Conservation (phyloP, 1,140 invertebrate species). For the Pectinophora gossypiella region DNA sequence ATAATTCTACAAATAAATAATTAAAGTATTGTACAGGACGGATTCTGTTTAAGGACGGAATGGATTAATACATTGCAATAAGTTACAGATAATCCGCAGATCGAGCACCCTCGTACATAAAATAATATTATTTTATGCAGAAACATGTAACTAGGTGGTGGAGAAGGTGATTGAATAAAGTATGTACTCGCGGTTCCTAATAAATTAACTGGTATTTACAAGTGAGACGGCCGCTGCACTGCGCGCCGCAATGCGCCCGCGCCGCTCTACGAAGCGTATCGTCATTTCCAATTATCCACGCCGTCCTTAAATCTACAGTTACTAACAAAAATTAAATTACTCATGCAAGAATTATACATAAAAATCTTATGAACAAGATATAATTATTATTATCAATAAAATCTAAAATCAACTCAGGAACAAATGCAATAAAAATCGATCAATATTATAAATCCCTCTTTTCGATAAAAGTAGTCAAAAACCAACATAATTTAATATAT, state of each 20-base stretch:
- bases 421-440: constrained; percentile 74
- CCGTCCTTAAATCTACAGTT: constrained; percentile 39
- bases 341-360: constrained; percentile 53
- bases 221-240: too few relatives aligned
- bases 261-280: too few relatives aligned
- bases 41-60: constrained; percentile 43
- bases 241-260: too few relatives aligned
- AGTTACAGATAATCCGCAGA: background rate
- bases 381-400: constrained; percentile 57
- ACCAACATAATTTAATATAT: constrained; percentile 64
- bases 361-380: constrained; percentile 60
- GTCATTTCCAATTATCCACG: constrained; percentile 28
- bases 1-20: constrained; percentile 71
- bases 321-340: constrained; percentile 56
- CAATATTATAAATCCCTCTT: constrained; percentile 42
- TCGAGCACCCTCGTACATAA: background rate
- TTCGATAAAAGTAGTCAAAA: constrained; percentile 58
- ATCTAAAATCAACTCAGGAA: constrained; percentile 74
- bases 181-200: too few relatives aligned
- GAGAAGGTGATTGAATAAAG: too few relatives aligned
- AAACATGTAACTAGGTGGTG: too few relatives aligned
- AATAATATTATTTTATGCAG: background rate
- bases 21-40: constrained; percentile 65
- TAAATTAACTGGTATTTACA: too few relatives aligned
- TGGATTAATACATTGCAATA: background rate